Evolutionary conservation across 2,888 invertebrate species (phyloP), one percentile per base, ranked within the genome.

Genomic region (Tachina lurida): DNA sequence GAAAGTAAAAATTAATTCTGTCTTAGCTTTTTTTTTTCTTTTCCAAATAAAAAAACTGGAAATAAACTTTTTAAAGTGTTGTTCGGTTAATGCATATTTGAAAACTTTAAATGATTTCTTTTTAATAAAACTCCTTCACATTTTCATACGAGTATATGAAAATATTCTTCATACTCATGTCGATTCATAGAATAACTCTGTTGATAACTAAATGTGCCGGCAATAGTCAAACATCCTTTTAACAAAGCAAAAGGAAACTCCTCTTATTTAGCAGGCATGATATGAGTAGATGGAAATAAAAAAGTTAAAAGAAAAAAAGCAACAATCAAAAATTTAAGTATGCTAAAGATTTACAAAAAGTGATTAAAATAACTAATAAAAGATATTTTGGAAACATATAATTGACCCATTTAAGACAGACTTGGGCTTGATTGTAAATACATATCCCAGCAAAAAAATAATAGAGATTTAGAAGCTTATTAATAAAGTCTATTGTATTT

Each of bases 231-330:
- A 52, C 10, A 63, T 19, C 39, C 52, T 63, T 10, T 9, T 52
- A 63, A 22, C 49, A 41, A 41, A 41, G 8, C 60, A 60, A 10
- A 41, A 74, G 60, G 19, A 47, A 52, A 74, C 74, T 62, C 74
- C 74, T 74, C 22, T 74, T 62, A 74, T 74, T 63, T 63, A 8
- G 15, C 41, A 63, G n/a, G 41, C 62, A 74, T 58, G 62, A 63
- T 63, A 31, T 31, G 31, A 31, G 31, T 31, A 63, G 19, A 41
- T 49, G 39, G 15, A 49, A 74, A 62, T 17, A 15, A 41, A 56
- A 52, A n/a, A n/a, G n/a, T n/a, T 22, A 19, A 10, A 41, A 13
- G 17, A 41, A 3, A 47, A 43, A 19, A 56, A 10, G 10, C 9
- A 41, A 41, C 15, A 56, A 5, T 12, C 12, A 31, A 52, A 68